Conservation (phyloP, 2,888 invertebrate genomes). For the Drosophila mayaguana region DNA sequence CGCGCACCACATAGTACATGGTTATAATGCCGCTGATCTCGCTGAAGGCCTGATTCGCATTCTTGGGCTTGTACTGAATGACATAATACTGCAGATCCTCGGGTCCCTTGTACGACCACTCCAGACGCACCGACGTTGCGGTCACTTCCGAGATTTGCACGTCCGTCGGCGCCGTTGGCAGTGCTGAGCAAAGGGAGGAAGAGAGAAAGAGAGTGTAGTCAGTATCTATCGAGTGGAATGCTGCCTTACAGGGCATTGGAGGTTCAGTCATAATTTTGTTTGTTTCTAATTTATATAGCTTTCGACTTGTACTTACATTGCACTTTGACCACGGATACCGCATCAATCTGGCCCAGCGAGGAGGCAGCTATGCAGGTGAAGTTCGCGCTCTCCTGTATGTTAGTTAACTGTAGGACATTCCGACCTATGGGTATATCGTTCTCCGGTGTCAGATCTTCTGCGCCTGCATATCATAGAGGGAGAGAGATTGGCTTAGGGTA, state of each 20-base stretch:
- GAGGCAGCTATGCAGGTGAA: constrained; percentile 99
- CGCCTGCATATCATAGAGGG: constrained; percentile 84
- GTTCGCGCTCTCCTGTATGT: constrained; percentile 96
- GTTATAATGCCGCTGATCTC: constrained; percentile 97
- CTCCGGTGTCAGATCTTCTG: constrained; percentile 94
- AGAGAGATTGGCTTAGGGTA: neutral
- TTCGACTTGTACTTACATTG: constrained; percentile 91
- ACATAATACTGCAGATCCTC: constrained; percentile 98
- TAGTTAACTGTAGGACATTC: constrained; percentile 93
- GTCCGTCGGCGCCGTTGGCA: constrained; percentile 95
- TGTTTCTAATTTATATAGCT: too few relatives aligned
- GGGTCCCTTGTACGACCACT: constrained; percentile 96
- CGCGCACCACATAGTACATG: constrained; percentile 95
- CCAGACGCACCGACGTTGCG: constrained; percentile 95
- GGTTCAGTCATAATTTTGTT: too few relatives aligned
- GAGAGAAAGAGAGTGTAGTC: neutral
- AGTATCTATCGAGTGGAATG: neutral
- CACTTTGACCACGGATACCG: constrained; percentile 95
- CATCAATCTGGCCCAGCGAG: constrained; percentile 96
- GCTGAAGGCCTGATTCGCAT: constrained; percentile 94
- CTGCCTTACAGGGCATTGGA: too few relatives aligned
- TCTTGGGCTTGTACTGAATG: constrained; percentile 98
- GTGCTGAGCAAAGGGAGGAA: constrained; percentile 86
- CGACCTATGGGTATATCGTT: constrained; percentile 93
- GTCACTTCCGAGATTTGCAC: constrained; percentile 97